Percentiles rank a stretch among this genome's conserved stretches.
Evolutionary conservation across 2,113 vertebrate genomes (phyloP).

Genomic region (Melanostigma gelatinosum): DNA sequence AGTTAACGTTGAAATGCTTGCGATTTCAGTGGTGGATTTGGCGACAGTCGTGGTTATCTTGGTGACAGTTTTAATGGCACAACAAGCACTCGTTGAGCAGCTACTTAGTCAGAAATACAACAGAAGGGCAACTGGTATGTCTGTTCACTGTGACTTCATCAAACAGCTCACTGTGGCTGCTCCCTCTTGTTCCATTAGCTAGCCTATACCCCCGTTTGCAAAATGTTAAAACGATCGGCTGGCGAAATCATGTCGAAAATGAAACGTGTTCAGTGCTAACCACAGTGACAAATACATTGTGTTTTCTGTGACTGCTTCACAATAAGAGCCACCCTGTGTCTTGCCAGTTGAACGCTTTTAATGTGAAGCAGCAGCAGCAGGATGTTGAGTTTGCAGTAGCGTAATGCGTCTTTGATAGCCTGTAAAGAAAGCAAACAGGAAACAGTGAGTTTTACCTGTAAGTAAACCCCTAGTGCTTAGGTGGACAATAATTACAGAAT

Average conservation of each 20-base stretch:
- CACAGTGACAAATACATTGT: neutral
- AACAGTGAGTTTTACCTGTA: neutral
- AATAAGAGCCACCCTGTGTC: constrained; percentile 8
- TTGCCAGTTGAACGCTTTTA: constrained; percentile 7
- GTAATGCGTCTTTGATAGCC: neutral
- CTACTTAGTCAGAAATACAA: neutral
- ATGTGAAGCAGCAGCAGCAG: neutral
- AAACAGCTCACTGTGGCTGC: neutral
- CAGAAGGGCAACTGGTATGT: neutral
- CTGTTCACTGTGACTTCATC: neutral
- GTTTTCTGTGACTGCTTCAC: constrained; percentile 20
- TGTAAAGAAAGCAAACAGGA: neutral
- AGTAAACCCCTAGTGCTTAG: neutral
- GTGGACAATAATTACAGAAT: neutral
- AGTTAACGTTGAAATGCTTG: neutral
- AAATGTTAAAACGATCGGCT: neutral
- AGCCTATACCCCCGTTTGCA: too few species aligned
- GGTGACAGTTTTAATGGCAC: neutral
- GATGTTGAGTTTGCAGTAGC: neutral
- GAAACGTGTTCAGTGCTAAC: too few species aligned
- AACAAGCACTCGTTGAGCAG: neutral
- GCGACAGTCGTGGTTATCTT: neutral
- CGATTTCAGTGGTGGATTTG: neutral
- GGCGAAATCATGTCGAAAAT: neutral
- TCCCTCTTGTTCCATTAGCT: neutral